Evolutionary conservation across 2,888 invertebrate genomes (phyloP).

Genomic region (Aspidiotus rigidus): DNA sequence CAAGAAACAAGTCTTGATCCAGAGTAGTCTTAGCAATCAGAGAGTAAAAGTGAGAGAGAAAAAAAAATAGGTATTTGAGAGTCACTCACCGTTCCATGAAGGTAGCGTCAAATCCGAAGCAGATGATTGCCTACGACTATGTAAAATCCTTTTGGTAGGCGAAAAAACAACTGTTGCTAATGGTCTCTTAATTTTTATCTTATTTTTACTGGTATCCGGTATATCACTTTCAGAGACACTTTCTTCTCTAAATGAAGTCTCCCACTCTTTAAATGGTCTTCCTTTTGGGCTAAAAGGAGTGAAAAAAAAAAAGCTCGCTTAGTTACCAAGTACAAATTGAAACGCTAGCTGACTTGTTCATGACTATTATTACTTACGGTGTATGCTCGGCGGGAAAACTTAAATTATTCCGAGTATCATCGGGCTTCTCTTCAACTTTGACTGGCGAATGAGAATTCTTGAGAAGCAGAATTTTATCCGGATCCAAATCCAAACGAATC

Average conservation of each 20-base stretch:
- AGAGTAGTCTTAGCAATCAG: too few species aligned
- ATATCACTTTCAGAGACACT: background rate
- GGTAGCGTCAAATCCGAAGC: conserved; percentile 22
- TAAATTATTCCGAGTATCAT: too few species aligned
- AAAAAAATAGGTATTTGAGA: background rate
- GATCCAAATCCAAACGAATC: conserved; percentile 18
- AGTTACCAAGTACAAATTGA: too few species aligned
- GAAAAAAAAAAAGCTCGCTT: too few species aligned
- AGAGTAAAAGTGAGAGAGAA: too few species aligned
- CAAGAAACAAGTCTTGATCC: too few species aligned
- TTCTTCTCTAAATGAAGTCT: background rate
- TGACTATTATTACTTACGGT: too few species aligned
- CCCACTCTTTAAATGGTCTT: too few species aligned
- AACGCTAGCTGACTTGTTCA: too few species aligned
- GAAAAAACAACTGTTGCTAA: conserved; percentile 14
- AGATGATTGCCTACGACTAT: conserved; percentile 23
- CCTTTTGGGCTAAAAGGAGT: too few species aligned
- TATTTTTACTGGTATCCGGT: background rate
- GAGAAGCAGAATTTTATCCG: conserved; percentile 13
- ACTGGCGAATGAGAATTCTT: conserved; percentile 13
- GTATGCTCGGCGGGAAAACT: too few species aligned
- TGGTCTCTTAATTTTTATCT: conserved; percentile 27
- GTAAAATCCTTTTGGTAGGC: conserved; percentile 13
- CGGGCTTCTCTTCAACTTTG: background rate
- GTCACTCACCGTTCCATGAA: conserved; percentile 10